Base-by-base conservation (phyloP, 2,888 invertebrate genomes). In the Tiphia femorata region DNA sequence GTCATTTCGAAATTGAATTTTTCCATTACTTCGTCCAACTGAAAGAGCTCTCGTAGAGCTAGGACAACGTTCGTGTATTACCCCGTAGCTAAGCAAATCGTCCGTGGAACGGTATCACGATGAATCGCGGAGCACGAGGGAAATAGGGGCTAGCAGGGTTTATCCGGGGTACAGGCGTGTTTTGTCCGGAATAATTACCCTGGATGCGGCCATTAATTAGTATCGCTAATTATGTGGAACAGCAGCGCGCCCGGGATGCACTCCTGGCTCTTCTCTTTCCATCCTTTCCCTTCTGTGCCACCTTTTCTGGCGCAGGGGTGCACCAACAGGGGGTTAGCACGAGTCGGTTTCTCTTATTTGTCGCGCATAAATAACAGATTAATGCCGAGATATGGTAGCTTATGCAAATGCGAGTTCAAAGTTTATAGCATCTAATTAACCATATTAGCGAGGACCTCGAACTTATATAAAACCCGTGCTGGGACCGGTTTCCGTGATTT, bases 181-280 rank as follows among this genome's bases (percentile, higher is more conserved):
- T 67, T 58, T 49, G 51, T 55, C 52, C 56, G 25, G 43, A 51
- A 57, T 66, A 67, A 67, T 67, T 66, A 58, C 53, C 62, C 49
- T 33, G 58, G 54, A 58, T 65, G 62, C 67, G 64, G 59, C 58
- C 68, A 70, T 75, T 76, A 75, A 76, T 76, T 76, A 75, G 72
- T 75, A 75, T 65, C 67, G 63, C 70, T 74, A 74, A 74, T 75
- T 76, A 75, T 63, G 66, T 62, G 62, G 64, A 73, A 70, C 67
- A 62, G 62, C 56, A 51, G 29, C 53, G 48, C n/a, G n/a, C n/a
- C n/a, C n/a, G 58, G 43, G 41, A 54, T 33, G 58, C 55, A 57
- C 54, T 21, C 43, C 46, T 16, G 8, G 50, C 30, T 25, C 38
- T 33, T 30, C 29, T 41, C 10, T 21, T 17, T 17, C 25, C 33